Base-by-base conservation (phyloP, 2,113 vertebrate species). In the Heptranchias perlo region DNA sequence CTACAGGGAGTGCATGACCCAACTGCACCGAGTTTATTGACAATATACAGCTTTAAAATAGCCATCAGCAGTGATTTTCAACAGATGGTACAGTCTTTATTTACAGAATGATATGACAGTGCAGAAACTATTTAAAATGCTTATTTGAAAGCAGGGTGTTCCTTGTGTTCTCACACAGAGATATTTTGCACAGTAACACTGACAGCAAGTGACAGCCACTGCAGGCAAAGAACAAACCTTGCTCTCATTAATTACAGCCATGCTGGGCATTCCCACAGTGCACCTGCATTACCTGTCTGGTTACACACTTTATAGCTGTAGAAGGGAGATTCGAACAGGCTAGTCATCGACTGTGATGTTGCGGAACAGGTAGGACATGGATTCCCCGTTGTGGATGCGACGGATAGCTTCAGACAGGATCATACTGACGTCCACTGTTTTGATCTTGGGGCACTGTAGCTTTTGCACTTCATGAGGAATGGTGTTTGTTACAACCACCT, bases 401-500 rank as follows among this genome's bases (percentile, higher is more conserved):
- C 99, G 98, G 96, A 99, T 99, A 11, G 99, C 99, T 97, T 99
- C 99, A 0, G 99, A 99, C 25, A 99, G 97, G 65, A 99, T 99
- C 98, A 99, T 98, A 97, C 99, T 99, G 97, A 99, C 99, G 82
- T 99, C 99, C 97, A 99, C 99, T 0, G 99, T 99, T 98, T 99
- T 99, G 97, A 99, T 99, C 98, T 99, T 99, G 96, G 99, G 99
- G 97, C 99, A 99, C 97, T 99, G 99, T 8, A 99, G 98, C 97
- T 99, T 99, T 98, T 99, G 99, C 0, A 99, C 98, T 97, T 99
- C 99, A 0, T 99, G 99, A 78, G 99, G 99, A 94, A 99, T 99
- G 0, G 99, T 99, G 97, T 99, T 99, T 76, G 99, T 99, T 96
- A 99, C 99, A 76, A 99, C 99, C 97, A 99, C 99, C 99, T 99